Evolutionary conservation across 2,888 invertebrate genomes (phyloP).

Genomic region (Melinaea marsaeus): DNA sequence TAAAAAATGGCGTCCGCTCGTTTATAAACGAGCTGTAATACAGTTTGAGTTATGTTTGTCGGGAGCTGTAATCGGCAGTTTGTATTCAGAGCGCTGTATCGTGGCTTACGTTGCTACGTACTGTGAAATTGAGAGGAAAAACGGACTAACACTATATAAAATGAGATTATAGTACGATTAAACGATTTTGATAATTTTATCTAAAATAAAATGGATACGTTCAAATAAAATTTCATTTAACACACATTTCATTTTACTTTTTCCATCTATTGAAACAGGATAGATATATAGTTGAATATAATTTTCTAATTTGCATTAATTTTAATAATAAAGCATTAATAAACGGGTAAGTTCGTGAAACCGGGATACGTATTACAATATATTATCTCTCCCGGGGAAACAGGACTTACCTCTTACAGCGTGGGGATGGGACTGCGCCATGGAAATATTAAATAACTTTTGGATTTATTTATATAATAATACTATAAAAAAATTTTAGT

Average conservation of each 20-base stretch:
- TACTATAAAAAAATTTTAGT: too few species aligned
- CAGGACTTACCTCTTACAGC: slow-evolving; percentile 68
- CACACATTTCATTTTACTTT: too few species aligned
- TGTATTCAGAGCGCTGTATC: slow-evolving; percentile 47
- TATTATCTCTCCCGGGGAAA: slow-evolving; percentile 65
- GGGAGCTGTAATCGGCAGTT: slow-evolving; percentile 56
- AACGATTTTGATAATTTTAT: too few species aligned
- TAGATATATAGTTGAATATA: too few species aligned
- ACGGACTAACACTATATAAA: slow-evolving; percentile 3
- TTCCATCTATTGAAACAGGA: too few species aligned
- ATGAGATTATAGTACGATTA: too few species aligned
- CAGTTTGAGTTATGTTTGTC: slow-evolving; percentile 59
- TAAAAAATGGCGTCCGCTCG: slow-evolving; percentile 20
- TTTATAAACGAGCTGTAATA: slow-evolving; percentile 64
- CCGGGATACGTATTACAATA: slow-evolving; percentile 39
- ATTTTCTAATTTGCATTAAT: too few species aligned
- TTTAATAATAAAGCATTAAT: too few species aligned
- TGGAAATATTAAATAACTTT: slow-evolving; percentile 6
- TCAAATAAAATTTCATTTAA: too few species aligned
- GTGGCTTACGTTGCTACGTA: slow-evolving; percentile 18
- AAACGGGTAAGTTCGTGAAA: neutral
- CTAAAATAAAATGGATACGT: too few species aligned
- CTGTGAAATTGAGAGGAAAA: slow-evolving; percentile 22
- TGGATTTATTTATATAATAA: neutral
- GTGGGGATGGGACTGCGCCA: slow-evolving; percentile 37